Conservation (phyloP, 2,113 vertebrate genomes). For the Gymnocephalus cernua region DNA sequence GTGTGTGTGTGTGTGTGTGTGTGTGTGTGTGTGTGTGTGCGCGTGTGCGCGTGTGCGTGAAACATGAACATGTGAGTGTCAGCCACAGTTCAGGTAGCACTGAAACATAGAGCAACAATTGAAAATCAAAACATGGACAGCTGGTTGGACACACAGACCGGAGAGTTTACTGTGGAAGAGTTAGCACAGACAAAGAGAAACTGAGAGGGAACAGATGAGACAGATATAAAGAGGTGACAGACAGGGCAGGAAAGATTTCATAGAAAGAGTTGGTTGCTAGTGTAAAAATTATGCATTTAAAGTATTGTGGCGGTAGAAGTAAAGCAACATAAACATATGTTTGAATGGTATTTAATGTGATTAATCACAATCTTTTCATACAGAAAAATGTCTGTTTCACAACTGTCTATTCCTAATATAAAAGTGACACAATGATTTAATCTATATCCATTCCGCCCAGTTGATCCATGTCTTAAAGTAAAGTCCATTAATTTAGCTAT, state of each 20-base stretch:
- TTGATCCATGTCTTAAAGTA: neutral
- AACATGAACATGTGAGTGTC: conserved; percentile 33
- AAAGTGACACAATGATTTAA: neutral
- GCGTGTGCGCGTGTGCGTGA: neutral
- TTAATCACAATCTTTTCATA: neutral
- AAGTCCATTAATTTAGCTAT: neutral
- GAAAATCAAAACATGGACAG: conserved; percentile 79
- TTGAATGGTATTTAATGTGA: neutral
- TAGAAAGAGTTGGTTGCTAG: conserved; percentile 1
- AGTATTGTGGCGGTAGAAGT: neutral
- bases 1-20: too few species aligned
- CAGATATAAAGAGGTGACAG: conserved; percentile 49
- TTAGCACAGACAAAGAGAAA: conserved; percentile 47
- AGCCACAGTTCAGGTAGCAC: conserved; percentile 61
- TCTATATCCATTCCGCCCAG: neutral
- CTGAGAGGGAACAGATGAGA: conserved; percentile 37
- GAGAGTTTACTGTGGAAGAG: conserved; percentile 41
- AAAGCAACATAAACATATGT: neutral
- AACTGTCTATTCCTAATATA: neutral
- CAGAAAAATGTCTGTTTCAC: neutral
- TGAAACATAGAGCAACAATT: conserved; percentile 67
- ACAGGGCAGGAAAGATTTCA: conserved; percentile 34
- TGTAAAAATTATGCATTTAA: neutral
- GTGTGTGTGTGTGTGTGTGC: neutral
- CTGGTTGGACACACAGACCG: conserved; percentile 43